Percentiles rank a stretch among this genome's conserved stretches.
These are phyloP conservation scores for Coregonus ussuriensis DNA, from an alignment of 2,797 vertebrate species.

Conservation along the genomic window DNA sequence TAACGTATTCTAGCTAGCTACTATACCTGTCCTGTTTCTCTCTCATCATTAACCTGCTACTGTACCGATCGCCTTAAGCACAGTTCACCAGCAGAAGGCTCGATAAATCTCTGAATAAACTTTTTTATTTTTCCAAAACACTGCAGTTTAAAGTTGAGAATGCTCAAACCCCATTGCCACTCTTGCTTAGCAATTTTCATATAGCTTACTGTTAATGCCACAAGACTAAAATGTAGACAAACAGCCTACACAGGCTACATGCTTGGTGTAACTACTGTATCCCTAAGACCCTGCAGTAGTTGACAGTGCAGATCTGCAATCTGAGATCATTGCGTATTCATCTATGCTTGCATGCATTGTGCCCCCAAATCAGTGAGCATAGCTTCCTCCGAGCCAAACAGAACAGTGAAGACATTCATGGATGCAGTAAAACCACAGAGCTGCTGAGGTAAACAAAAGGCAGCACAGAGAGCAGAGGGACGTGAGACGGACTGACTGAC, in stretches of 20 bases:
- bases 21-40: background rate
- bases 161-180: background rate
- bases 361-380: too few species aligned
- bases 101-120: background rate
- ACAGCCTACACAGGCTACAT: too few species aligned
- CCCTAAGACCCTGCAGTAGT: too few species aligned
- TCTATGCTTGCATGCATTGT: too few species aligned
- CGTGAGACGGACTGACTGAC: background rate
- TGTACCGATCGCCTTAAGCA: background rate
- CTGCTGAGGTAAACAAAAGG: background rate
- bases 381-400: too few species aligned
- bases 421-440: background rate
- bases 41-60: background rate
- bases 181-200: background rate
- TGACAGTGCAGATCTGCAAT: too few species aligned
- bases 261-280: too few species aligned
- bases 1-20: background rate
- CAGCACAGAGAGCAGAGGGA: conserved; percentile 13
- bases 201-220: too few species aligned
- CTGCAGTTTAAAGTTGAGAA: background rate
- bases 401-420: background rate
- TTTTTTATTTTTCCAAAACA: background rate
- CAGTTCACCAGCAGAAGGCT: background rate
- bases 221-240: too few species aligned
- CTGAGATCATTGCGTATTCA: too few species aligned